A percentile compares a stretch with the other conserved stretches of the same genome.
Evolutionary conservation across 2,888 invertebrate species (phyloP).

Genomic region (Scaptomyza caliginosa): DNA sequence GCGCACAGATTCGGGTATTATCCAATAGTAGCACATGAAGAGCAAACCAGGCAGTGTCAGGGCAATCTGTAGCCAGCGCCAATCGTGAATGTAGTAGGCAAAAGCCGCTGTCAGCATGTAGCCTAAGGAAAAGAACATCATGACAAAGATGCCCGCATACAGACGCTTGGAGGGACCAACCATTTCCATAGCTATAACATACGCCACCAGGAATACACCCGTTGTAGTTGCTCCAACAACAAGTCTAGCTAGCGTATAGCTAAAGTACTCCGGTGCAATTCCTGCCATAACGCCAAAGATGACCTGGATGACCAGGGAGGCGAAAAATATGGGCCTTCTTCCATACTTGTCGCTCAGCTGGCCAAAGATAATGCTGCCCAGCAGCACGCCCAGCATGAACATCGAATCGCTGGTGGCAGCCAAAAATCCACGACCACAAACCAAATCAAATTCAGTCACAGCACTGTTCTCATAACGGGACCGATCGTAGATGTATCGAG

Average conservation of each 20-base stretch:
- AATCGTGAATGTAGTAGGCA: conserved; percentile 88
- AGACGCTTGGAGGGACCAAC: conserved; percentile 89
- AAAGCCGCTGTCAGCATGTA: conserved; percentile 88
- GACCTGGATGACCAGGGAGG: conserved; percentile 89
- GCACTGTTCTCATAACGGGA: conserved; percentile 87
- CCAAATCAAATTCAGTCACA: conserved; percentile 89
- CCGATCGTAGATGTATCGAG: conserved; percentile 87
- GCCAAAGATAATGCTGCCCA: conserved; percentile 90
- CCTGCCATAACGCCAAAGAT: conserved; percentile 88
- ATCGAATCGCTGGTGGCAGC: conserved; percentile 87
- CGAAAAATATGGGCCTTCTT: conserved; percentile 89
- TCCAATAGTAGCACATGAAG: conserved; percentile 90
- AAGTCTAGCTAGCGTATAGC: conserved; percentile 87
- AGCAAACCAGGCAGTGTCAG: conserved; percentile 88
- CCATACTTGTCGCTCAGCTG: conserved; percentile 90
- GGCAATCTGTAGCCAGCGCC: conserved; percentile 89
- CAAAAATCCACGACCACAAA: conserved; percentile 87
- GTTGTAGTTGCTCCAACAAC: conserved; percentile 90
- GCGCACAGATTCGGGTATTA: conserved; percentile 90
- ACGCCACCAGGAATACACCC: conserved; percentile 91
- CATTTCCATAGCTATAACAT: conserved; percentile 91
- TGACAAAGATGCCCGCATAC: conserved; percentile 89
- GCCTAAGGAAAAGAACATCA: conserved; percentile 90
- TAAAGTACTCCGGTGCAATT: conserved; percentile 88
- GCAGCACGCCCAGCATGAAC: conserved; percentile 89